phyloP scores from a whole-genome alignment of 2,888 invertebrate species.

The Drosophila neutralis region DNA sequence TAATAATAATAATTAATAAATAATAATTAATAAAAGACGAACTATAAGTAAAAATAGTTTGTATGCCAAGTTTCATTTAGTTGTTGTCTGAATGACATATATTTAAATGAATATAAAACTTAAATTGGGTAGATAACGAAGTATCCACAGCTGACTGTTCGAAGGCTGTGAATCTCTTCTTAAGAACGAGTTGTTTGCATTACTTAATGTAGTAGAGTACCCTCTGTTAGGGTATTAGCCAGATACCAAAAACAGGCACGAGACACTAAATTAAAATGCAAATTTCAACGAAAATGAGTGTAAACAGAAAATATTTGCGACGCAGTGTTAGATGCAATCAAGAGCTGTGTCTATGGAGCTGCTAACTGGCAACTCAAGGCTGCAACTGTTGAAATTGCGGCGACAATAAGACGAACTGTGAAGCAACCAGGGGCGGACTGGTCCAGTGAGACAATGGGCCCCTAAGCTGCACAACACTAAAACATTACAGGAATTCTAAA shows the following conservation, averaged over 20 bases:
- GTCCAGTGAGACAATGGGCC: not conserved
- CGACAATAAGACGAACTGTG: constrained; percentile 49
- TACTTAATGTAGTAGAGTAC: not conserved
- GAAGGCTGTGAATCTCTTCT: not conserved
- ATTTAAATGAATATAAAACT: not conserved
- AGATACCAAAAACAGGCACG: constrained; percentile 9
- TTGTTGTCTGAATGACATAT: not conserved
- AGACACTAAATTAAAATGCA: constrained; percentile 75
- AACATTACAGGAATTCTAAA: not conserved
- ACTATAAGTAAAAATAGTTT: not conserved
- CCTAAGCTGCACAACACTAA: not conserved
- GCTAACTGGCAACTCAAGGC: constrained; percentile 46
- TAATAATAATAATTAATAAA: not conserved
- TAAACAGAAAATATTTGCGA: constrained; percentile 57
- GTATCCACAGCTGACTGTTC: not conserved
- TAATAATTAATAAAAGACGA: not conserved
- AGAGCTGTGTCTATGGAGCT: constrained; percentile 35
- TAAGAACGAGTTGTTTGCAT: not conserved
- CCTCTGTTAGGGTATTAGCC: constrained; percentile 18
- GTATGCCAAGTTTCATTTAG: not conserved
- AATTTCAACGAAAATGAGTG: constrained; percentile 70
- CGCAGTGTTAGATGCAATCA: constrained; percentile 26
- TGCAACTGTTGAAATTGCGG: constrained; percentile 41
- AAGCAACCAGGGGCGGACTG: constrained; percentile 25
- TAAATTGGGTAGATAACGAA: no score